These are phyloP conservation scores for Baryphthengus martii DNA, from an alignment of 2,113 vertebrate genomes.

Conservation along the genomic window DNA sequence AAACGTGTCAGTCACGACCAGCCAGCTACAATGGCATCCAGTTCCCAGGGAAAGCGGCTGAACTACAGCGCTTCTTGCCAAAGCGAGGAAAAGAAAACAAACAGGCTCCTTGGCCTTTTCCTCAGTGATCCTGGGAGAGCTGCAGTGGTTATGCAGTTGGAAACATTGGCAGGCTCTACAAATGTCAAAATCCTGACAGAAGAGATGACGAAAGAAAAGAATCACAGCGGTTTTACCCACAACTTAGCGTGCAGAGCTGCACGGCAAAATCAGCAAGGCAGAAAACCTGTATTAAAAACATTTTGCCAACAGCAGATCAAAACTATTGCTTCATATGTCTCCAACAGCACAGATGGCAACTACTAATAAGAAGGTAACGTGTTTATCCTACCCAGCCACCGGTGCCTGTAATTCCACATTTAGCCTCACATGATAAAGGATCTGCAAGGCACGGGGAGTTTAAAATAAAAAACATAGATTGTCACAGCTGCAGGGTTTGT, in stretches of 20 bases:
- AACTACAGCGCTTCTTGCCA: not conserved
- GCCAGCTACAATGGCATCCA: not conserved
- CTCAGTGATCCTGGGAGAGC: not conserved
- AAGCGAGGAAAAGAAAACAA: not conserved
- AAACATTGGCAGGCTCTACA: not conserved
- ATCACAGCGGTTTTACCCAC: not conserved
- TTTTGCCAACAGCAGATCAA: not conserved
- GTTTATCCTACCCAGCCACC: not conserved
- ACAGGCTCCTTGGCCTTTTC: not conserved
- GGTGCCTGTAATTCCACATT: not conserved
- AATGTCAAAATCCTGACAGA: not conserved
- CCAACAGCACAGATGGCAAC: constrained; percentile 10
- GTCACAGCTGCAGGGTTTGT: not conserved
- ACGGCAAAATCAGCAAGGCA: not conserved
- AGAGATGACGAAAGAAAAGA: not conserved
- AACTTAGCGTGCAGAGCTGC: not conserved
- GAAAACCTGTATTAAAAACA: not conserved
- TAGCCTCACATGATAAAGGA: not conserved
- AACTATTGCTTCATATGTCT: not conserved
- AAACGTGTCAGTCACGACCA: not conserved
- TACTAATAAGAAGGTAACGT: not conserved
- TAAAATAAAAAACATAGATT: not conserved
- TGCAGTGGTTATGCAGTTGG: not conserved
- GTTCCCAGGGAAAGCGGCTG: not conserved
- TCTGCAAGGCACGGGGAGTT: not conserved